These are phyloP conservation scores for Sinocyclocheilus grahami DNA, from an alignment of 2,113 vertebrate species.

Conservation along the genomic window DNA sequence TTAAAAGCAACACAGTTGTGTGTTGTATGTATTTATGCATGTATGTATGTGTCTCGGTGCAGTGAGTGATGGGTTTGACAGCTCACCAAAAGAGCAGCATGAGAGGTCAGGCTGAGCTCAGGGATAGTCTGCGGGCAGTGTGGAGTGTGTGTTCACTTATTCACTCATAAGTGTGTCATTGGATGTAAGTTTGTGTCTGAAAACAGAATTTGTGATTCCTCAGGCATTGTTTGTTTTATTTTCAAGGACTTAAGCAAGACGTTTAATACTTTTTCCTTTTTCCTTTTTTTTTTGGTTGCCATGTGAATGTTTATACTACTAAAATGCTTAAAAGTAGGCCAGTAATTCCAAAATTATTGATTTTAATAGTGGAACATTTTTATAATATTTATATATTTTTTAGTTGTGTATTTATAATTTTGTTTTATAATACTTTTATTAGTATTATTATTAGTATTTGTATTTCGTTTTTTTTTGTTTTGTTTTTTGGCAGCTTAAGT, in stretches of 20 bases:
- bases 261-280: background rate
- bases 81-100: constrained; percentile 74
- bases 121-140: constrained; percentile 16
- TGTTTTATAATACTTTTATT: no score
- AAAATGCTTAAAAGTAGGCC: background rate
- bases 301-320: background rate
- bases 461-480: no score
- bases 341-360: background rate
- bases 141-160: constrained; percentile 47
- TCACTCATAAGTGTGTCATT: constrained; percentile 50
- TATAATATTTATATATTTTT: background rate
- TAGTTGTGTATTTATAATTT: background rate
- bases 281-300: background rate
- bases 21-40: constrained; percentile 28
- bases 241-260: background rate
- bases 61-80: constrained; percentile 79
- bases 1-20: constrained; percentile 65
- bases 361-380: background rate
- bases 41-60: constrained; percentile 65
- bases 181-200: constrained; percentile 47
- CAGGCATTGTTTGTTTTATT: background rate
- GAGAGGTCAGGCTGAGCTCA: constrained; percentile 45
- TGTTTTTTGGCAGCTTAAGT: no score
- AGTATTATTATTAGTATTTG: no score
- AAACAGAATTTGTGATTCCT: constrained; percentile 1